phyloP scores from a whole-genome alignment of 1,140 invertebrate genomes.

The Cotesia typhae region DNA sequence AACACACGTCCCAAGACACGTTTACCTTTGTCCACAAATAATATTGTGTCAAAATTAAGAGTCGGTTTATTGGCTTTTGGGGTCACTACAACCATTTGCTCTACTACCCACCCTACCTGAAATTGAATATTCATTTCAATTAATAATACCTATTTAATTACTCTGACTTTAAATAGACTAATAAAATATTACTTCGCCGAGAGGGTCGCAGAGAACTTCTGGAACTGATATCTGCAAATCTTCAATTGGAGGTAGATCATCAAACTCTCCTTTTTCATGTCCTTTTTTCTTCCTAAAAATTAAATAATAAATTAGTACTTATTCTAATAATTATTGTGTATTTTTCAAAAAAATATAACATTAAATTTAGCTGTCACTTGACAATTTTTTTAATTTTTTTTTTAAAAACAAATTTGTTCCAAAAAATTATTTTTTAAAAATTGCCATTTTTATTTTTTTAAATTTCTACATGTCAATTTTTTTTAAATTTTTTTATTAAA shows the following conservation, averaged over 20 bases:
- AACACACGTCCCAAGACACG: slow-evolving; percentile 82
- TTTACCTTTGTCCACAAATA: slow-evolving; percentile 80
- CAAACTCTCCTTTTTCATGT: slow-evolving; percentile 57
- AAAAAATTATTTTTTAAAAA: slow-evolving; percentile 16
- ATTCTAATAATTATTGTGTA: slow-evolving; percentile 25
- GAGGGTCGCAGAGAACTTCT: slow-evolving; percentile 75
- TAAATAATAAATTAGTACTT: slow-evolving; percentile 8
- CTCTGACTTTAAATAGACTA: slow-evolving; percentile 29
- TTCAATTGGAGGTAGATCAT: slow-evolving; percentile 84
- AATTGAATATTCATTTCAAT: slow-evolving; percentile 23
- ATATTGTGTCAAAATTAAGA: slow-evolving; percentile 83
- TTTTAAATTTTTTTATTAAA: no score
- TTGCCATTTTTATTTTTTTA: background rate
- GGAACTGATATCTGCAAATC: slow-evolving; percentile 82
- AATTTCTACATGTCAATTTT: slow-evolving; percentile 22
- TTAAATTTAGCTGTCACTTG: background rate
- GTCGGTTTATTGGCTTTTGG: slow-evolving; percentile 71
- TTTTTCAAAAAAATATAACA: background rate
- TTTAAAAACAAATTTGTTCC: background rate
- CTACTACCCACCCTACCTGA: slow-evolving; percentile 61
- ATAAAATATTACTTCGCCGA: slow-evolving; percentile 72
- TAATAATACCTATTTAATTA: slow-evolving; percentile 25
- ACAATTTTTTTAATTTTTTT: background rate
- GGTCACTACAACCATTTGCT: slow-evolving; percentile 58
- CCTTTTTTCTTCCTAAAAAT: slow-evolving; percentile 18